phyloP scores from a whole-genome alignment of 1,140 invertebrate genomes.

The Stegodyphus dumicola region DNA sequence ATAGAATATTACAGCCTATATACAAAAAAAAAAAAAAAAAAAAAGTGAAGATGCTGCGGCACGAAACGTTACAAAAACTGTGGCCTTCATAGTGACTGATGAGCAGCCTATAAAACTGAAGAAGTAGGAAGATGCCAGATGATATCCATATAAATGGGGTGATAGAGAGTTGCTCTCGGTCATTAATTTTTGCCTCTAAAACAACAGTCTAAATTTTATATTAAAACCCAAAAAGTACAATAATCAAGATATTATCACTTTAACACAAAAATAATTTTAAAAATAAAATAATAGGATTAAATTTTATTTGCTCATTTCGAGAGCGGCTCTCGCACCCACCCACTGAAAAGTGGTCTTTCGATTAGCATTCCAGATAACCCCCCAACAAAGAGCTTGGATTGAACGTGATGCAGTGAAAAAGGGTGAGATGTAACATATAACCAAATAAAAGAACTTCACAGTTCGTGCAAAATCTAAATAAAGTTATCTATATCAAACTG shows the following conservation, averaged over 20 bases:
- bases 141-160: neutral
- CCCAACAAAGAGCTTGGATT: conserved; percentile 43
- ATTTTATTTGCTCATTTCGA: neutral
- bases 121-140: neutral
- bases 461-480: conserved; percentile 56
- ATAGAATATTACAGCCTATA: conserved; percentile 39
- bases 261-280: neutral
- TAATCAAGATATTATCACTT: neutral
- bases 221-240: neutral
- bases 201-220: no score
- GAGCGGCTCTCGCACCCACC: conserved; percentile 1
- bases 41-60: conserved; percentile 11
- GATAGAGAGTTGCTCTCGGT: neutral
- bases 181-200: neutral
- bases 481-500: conserved; percentile 47
- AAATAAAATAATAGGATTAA: neutral
- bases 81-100: conserved; percentile 40
- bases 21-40: neutral
- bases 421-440: conserved; percentile 35
- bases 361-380: conserved; percentile 44
- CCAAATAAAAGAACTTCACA: conserved; percentile 30
- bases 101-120: neutral
- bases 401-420: conserved; percentile 39
- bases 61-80: conserved; percentile 35
- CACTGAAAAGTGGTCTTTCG: conserved; percentile 43